These are phyloP conservation scores for Australoheros scitulus DNA, from an alignment of 2,113 vertebrate genomes.

Conservation along the genomic window DNA sequence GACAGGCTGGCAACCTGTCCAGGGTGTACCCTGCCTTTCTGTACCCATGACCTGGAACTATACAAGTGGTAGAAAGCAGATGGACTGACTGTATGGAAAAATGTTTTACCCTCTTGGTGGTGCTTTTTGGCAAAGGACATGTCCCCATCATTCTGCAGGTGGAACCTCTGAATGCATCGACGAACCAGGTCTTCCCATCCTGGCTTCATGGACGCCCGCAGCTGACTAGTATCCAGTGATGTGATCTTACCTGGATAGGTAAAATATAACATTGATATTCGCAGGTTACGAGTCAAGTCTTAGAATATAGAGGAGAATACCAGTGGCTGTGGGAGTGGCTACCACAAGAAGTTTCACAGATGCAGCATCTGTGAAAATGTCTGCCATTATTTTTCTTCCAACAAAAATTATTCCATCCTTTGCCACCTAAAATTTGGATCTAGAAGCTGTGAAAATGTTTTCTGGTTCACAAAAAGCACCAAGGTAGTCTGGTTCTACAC, in stretches of 20 bases:
- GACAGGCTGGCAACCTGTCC: too few relatives aligned
- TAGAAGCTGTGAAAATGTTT: not conserved
- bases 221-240: constrained; percentile 93
- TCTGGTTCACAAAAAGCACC: not conserved
- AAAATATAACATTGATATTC: not conserved
- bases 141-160: constrained; percentile 92
- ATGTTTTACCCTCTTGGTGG: constrained; percentile 88
- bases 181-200: constrained; percentile 98
- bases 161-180: constrained; percentile 95
- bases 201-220: constrained; percentile 94
- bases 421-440: not conserved
- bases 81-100: not conserved
- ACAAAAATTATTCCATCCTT: rapidly evolving
- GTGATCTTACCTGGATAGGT: constrained; percentile 90
- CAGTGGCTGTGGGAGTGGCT: not conserved
- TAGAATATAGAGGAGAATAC: not conserved
- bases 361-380: not conserved
- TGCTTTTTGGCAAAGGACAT: constrained; percentile 94
- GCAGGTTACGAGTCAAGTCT: not conserved
- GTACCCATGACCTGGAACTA: not conserved
- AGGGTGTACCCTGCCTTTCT: too few relatives aligned
- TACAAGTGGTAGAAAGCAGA: not conserved
- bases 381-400: not conserved
- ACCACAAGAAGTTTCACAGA: not conserved
- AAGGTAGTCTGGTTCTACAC: not conserved